Evolutionary conservation across 1,140 invertebrate species (phyloP), one percentile per base, ranked within the genome.

Genomic region (Ostrea denselamellosa): DNA sequence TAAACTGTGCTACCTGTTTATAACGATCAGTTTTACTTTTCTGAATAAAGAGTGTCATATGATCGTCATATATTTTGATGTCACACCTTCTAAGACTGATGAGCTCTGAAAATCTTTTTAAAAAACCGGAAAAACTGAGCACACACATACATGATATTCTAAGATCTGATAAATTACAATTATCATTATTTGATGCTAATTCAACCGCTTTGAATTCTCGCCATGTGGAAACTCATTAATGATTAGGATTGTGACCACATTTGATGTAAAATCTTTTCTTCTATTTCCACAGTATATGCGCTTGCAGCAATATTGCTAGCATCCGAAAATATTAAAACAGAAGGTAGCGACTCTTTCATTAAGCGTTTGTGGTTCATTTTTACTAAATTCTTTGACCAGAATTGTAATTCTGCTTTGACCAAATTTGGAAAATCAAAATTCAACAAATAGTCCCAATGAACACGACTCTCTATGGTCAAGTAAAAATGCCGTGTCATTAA

Each of bases 401-500:
- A 10, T 25, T n/a, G 8, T 68, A 83, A 28, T 52, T 90, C 84
- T 44, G 12, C 10, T 8, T 82, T 71, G 65, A n/a, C 17, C 7
- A 68, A 34, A 3, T 85, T 44, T 0, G 10, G 9, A 68, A 14
- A 51, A 58, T 62, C 22, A 44, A 81, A 71, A 22, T 68, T 51
- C 22, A 71, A 44, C n/a, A 86, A 52, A n/a, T 9, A 4, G 51
- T 86, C 85, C 85, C 65, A 86, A 17, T 68, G 34, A 17, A 9
- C 5, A 10, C 58, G 25, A n/a, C 17, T 51, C 1, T 44, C 62
- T 34, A 71, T 71, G n/a, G n/a, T n/a, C n/a, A n/a, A n/a, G n/a
- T n/a, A 86, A 14, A 86, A 19, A 71, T 85, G 22, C 19, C 87
- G 25, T 25, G 89, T 88, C 87, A 85, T 88, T 19, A 90, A 44